Conservation (phyloP, 2,797 vertebrate genomes). For the Anomalospiza imberbis region DNA sequence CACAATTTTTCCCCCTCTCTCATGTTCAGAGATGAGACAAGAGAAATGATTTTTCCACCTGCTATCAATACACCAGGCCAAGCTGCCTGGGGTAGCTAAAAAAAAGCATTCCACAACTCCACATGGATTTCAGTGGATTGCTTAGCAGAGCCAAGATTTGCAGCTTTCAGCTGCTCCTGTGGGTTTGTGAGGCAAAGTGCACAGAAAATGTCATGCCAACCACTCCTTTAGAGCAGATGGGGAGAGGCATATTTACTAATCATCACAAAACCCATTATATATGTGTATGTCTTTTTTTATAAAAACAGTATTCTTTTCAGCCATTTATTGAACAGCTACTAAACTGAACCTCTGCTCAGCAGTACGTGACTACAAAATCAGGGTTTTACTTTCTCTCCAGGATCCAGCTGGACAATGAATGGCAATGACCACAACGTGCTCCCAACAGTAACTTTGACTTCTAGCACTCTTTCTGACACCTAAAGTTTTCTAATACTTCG, state of each 20-base stretch:
- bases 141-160: slow-evolving; percentile 40
- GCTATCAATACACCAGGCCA: neutral
- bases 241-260: neutral
- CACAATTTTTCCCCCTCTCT: neutral
- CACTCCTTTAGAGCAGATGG: slow-evolving; percentile 39
- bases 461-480: neutral
- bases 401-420: neutral
- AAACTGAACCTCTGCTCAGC: neutral
- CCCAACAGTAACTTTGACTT: neutral
- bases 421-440: neutral
- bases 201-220: slow-evolving; percentile 14
- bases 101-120: slow-evolving; percentile 14
- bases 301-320: neutral
- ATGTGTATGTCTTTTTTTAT: neutral
- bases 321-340: neutral
- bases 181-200: slow-evolving; percentile 12
- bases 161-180: slow-evolving; percentile 42
- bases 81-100: neutral
- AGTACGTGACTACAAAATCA: neutral
- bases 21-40: neutral
- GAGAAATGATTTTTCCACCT: slow-evolving; percentile 27
- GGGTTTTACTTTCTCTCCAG: neutral
- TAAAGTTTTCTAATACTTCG: neutral
- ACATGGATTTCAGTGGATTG: slow-evolving; percentile 20
- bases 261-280: neutral